These are phyloP conservation scores for Drosophila persimilis DNA, from an alignment of 1,140 invertebrate genomes.

Conservation along the genomic window DNA sequence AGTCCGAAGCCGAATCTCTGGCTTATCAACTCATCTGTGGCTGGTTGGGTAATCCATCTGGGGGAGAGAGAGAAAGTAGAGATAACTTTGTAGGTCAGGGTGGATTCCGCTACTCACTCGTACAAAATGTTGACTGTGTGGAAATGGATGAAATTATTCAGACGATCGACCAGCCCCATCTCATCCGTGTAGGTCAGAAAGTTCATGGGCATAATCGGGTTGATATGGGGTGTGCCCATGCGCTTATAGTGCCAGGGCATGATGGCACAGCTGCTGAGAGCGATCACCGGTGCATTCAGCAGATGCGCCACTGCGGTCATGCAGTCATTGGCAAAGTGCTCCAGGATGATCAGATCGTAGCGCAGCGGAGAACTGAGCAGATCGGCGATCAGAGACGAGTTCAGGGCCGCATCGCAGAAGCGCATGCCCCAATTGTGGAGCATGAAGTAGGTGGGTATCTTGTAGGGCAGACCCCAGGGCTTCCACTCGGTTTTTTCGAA, in stretches of 20 bases:
- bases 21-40: constrained; percentile 84
- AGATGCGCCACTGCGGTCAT: constrained; percentile 85
- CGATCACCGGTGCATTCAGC: constrained; percentile 85
- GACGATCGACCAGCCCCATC: constrained; percentile 85
- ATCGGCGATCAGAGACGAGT: constrained; percentile 73
- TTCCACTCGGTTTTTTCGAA: constrained; percentile 40
- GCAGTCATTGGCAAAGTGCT: constrained; percentile 87
- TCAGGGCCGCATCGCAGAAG: constrained; percentile 84
- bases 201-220: constrained; percentile 84
- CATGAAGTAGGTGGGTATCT: constrained; percentile 62
- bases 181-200: constrained; percentile 83
- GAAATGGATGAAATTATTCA: constrained; percentile 84
- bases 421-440: constrained; percentile 69
- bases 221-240: constrained; percentile 85
- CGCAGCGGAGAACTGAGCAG: constrained; percentile 82
- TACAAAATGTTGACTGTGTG: constrained; percentile 81
- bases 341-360: constrained; percentile 86
- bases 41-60: constrained; percentile 82
- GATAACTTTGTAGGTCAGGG: not conserved
- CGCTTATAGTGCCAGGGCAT: constrained; percentile 86
- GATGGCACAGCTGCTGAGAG: constrained; percentile 85
- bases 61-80: constrained; percentile 10
- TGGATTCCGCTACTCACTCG: constrained; percentile 78
- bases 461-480: constrained; percentile 48
- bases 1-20: constrained; percentile 85